These are phyloP conservation scores for Heterodera carotae DNA, from an alignment of 1,140 invertebrate genomes.

Conservation along the genomic window DNA sequence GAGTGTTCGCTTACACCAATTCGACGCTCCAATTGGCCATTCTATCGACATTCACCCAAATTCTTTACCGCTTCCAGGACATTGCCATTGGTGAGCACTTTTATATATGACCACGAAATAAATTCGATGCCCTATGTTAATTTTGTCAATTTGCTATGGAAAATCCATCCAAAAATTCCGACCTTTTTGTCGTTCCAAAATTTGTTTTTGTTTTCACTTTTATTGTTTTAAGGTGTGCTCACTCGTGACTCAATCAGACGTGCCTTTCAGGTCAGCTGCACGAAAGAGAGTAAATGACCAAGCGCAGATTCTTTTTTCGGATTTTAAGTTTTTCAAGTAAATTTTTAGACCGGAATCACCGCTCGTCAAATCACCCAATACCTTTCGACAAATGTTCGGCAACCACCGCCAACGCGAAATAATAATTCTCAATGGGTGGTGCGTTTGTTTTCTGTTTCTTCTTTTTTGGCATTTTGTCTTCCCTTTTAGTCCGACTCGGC, in stretches of 20 bases:
- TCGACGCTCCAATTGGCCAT: constrained; percentile 51
- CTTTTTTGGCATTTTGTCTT: not conserved
- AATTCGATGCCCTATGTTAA: too few relatives aligned
- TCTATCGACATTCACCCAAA: constrained; percentile 48
- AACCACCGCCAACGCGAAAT: constrained; percentile 34
- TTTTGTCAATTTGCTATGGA: too few relatives aligned
- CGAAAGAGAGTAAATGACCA: too few relatives aligned
- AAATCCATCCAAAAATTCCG: too few relatives aligned
- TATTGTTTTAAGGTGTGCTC: constrained; percentile 13
- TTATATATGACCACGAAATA: too few relatives aligned
- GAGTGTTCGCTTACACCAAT: constrained; percentile 50
- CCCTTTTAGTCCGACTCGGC: constrained; percentile 23
- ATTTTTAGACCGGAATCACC: constrained; percentile 48
- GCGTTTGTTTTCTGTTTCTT: not conserved
- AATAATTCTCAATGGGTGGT: not conserved
- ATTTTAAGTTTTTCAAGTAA: not conserved
- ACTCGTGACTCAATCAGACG: constrained; percentile 44
- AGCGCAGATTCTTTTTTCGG: too few relatives aligned
- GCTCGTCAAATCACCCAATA: constrained; percentile 49
- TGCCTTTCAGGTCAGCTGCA: constrained; percentile 39
- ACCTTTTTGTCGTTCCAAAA: too few relatives aligned
- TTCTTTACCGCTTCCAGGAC: constrained; percentile 44
- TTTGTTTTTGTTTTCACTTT: not conserved
- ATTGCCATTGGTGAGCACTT: constrained; percentile 34
- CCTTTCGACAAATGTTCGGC: constrained; percentile 43